Evolutionary conservation across 1,140 invertebrate genomes (phyloP).

Genomic region (Linepithema humile): DNA sequence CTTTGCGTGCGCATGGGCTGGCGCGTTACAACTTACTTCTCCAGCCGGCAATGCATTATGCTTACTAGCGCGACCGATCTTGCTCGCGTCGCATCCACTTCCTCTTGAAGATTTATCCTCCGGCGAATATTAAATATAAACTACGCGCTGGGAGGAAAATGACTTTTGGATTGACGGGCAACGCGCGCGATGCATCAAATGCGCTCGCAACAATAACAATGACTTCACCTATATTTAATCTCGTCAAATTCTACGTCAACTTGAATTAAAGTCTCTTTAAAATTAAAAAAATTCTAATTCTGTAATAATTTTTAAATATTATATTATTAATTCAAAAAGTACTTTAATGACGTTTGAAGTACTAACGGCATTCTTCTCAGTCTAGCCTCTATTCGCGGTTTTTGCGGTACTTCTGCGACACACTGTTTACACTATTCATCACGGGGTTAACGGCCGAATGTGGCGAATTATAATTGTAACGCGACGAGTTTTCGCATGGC

Average conservation of each 20-base stretch:
- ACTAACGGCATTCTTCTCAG: background rate
- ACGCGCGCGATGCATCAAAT: background rate
- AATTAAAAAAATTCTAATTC: too few relatives aligned
- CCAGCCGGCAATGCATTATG: conserved; percentile 4
- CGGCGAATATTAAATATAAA: conserved; percentile 22
- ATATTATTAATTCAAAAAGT: too few relatives aligned
- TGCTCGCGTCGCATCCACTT: background rate
- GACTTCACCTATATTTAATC: background rate
- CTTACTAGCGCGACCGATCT: conserved; percentile 19
- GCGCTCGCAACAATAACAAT: background rate
- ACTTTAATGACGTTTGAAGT: too few relatives aligned
- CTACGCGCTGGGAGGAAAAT: background rate
- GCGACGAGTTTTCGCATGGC: conserved; percentile 6
- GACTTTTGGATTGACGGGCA: background rate
- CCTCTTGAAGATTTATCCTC: background rate
- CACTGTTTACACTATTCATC: background rate
- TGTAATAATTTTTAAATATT: too few relatives aligned
- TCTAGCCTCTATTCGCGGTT: background rate
- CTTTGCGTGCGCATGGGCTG: background rate
- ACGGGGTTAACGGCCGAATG: conserved; percentile 25
- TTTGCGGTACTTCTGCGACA: background rate
- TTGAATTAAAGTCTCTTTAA: background rate
- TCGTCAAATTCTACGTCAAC: background rate
- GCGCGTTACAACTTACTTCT: conserved; percentile 18
- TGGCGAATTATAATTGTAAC: conserved; percentile 44